Evolutionary conservation across 2,113 vertebrate genomes (phyloP), one percentile per base, ranked within the genome.

Genomic region (Mixornis gularis): DNA sequence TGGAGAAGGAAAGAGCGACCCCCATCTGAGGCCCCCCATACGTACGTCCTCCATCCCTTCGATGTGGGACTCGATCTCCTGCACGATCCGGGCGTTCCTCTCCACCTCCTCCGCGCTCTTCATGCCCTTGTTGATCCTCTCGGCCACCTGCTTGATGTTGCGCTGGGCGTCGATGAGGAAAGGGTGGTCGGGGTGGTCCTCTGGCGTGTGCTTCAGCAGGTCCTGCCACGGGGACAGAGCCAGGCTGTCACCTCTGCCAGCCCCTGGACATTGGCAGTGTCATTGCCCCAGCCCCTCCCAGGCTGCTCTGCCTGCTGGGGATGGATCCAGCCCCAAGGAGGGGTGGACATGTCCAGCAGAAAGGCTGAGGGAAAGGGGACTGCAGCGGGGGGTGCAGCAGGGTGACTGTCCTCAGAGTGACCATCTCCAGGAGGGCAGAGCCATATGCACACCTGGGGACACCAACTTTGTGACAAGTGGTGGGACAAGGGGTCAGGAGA

Each of bases 41-140:
- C 99, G 5, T 97, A 99, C 99, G 1, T 99, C 98, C 96, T 99
- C 99, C 92, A 99, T 98, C 89, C 99, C 99, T 92, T 99, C 99
- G 2, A 99, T 99, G 96, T 99, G 99, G 7, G 99, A 98, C 96
- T 99, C 99, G 0, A 99, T 99, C 98, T 99, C 99, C 97, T 99
- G 99, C 96, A 99, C 98, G 21, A 99, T 98, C 3, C 99, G 97
- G 9, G 99, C 98, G 7, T 99, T 99, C 52, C 98, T 97, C 96
- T 99, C 99, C 7, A 98, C 99, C 95, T 99, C 99, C 95, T 99
- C 99, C 0, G 99, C 99, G 0, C 98, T 99, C 73, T 98, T 98
- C 71, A 99, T 98, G 10, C 99, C 99, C 97, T 99, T 99, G 96
- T 99, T 99, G 96, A 99, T 99, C 96, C 98, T 98, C 94, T 99